Conservation (phyloP, 2,113 vertebrate species). For the Microtus pennsylvanicus region DNA sequence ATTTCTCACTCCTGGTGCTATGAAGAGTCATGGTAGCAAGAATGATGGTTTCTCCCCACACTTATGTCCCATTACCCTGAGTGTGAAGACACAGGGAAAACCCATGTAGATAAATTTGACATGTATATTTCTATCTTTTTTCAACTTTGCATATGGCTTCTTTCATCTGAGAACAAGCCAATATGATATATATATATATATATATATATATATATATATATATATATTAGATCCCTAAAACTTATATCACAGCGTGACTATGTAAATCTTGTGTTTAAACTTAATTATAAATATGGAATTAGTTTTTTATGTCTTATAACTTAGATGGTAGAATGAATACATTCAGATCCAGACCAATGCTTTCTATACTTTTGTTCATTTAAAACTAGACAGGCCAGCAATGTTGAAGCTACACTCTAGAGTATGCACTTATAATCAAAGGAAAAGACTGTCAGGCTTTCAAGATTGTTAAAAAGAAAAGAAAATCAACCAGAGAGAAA, state of each 20-base stretch:
- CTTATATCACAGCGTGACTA: background rate
- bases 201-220: too few species aligned
- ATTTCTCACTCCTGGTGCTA: background rate
- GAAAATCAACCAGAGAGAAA: background rate
- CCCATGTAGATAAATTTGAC: rapidly evolving
- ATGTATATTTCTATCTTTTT: background rate
- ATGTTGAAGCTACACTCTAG: background rate
- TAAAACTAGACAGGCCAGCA: background rate
- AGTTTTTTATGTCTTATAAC: background rate
- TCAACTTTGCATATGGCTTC: background rate
- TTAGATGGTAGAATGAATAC: background rate
- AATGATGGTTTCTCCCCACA: background rate
- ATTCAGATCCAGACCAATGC: background rate
- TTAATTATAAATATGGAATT: background rate
- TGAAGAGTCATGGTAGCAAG: background rate
- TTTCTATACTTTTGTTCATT: background rate
- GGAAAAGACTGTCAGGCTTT: background rate
- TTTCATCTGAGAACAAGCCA: background rate
- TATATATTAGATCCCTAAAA: background rate
- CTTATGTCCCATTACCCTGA: background rate
- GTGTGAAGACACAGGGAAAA: background rate
- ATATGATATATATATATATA: too few species aligned
- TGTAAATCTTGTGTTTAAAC: background rate
- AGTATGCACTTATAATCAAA: background rate
- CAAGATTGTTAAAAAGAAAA: background rate